Conservation (phyloP, 64 coral and sea anemone species). For the Porites lutea region DNA sequence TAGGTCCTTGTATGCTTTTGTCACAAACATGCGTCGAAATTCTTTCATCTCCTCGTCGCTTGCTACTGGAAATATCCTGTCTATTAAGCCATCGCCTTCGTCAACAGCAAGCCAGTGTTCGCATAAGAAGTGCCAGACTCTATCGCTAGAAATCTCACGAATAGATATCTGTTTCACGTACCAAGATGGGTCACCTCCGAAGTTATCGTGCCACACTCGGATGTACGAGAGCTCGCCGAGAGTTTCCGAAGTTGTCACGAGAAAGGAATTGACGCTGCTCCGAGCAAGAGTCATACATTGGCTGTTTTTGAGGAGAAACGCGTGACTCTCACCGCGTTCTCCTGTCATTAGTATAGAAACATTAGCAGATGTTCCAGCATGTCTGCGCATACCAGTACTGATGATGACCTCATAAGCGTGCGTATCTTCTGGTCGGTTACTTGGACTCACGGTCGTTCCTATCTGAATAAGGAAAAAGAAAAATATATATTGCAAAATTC, state of each 20-base stretch:
- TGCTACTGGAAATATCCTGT: conserved; percentile 74
- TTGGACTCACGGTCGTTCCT: conserved; percentile 71
- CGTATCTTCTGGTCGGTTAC: conserved; percentile 48
- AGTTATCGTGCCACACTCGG: conserved; percentile 96
- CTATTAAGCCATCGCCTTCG: conserved; percentile 82
- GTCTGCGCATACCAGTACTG: conserved; percentile 78
- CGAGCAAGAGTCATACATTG: conserved; percentile 47
- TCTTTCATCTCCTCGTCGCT: conserved; percentile 68
- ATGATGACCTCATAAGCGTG: conserved; percentile 83
- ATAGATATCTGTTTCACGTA: conserved; percentile 88
- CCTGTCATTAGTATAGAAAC: conserved; percentile 85
- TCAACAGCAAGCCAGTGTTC: conserved; percentile 94
- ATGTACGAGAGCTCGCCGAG: conserved; percentile 80
- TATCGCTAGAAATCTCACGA: conserved; percentile 64
- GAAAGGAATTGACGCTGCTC: conserved; percentile 69
- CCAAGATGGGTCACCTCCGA: conserved; percentile 87
- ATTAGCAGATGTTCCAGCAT: conserved; percentile 93
- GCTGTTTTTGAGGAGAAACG: conserved; percentile 68
- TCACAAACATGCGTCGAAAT: conserved; percentile 82
- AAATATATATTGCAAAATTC: too few relatives aligned
- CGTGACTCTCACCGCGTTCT: conserved; percentile 73
- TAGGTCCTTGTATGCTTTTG: conserved; percentile 78
- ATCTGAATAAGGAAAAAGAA: neutral
- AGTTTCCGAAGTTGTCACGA: conserved; percentile 77
- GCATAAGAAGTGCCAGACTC: conserved; percentile 78